Percentiles rank a stretch among this genome's conserved stretches.
Evolutionary conservation across 2,113 vertebrate species (phyloP).

Genomic region (Oophaga pumilio): DNA sequence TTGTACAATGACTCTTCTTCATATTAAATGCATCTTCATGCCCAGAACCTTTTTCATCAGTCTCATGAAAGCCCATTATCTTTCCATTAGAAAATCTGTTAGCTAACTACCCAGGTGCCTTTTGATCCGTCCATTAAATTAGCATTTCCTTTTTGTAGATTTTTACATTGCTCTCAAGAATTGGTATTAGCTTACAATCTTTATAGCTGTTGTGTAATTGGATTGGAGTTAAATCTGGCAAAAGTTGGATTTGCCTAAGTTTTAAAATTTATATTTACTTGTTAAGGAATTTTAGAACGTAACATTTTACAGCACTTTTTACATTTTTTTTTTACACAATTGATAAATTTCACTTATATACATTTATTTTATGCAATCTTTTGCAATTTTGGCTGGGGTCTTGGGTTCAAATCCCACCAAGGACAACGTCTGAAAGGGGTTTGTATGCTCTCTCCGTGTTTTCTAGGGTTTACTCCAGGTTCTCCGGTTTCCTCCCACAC

Average conservation of each 20-base stretch:
- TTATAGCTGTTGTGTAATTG: constrained; percentile 56
- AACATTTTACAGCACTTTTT: too few species aligned
- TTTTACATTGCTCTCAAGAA: constrained; percentile 65
- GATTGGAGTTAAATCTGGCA: constrained; percentile 36
- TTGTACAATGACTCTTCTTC: constrained; percentile 63
- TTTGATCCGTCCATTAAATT: constrained; percentile 68
- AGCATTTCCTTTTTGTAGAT: constrained; percentile 55
- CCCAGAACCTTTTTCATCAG: constrained; percentile 62
- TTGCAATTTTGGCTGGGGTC: too few species aligned
- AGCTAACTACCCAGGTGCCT: constrained; percentile 64
- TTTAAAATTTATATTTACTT: not conserved
- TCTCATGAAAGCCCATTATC: constrained; percentile 67
- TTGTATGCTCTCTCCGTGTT: too few species aligned
- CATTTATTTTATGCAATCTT: too few species aligned
- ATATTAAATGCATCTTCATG: constrained; percentile 65
- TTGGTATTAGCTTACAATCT: constrained; percentile 63
- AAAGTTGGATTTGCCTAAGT: not conserved
- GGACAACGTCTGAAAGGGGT: too few species aligned
- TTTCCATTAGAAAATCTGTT: constrained; percentile 68
- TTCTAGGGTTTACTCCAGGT: too few species aligned
- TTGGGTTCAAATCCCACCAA: too few species aligned
- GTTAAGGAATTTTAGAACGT: not conserved
- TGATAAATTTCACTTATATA: too few species aligned
- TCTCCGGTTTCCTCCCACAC: too few species aligned
- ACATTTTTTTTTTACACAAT: too few species aligned